Percentiles rank a stretch among this genome's conserved stretches.
These are phyloP conservation scores for Epinephelus malabaricus DNA, from an alignment of 2,797 vertebrate species.

Conservation along the genomic window DNA sequence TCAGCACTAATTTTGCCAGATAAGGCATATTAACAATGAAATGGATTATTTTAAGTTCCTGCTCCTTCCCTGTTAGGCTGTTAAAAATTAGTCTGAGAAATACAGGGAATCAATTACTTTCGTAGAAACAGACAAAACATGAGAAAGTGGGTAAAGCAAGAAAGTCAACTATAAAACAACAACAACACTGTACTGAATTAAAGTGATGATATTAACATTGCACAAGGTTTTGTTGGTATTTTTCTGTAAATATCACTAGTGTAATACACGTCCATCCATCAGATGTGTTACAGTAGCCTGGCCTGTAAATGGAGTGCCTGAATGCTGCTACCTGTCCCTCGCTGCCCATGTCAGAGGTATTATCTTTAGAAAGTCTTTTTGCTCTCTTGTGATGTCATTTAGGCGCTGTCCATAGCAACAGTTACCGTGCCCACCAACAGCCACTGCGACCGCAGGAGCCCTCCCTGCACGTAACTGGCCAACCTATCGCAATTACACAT, in stretches of 20 bases:
- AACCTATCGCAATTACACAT: slow-evolving; percentile 35
- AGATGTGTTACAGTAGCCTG: not conserved
- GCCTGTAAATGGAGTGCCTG: not conserved
- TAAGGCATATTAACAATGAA: not conserved
- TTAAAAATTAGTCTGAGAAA: too few species aligned
- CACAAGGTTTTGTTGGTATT: not conserved
- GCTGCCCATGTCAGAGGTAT: slow-evolving; percentile 45
- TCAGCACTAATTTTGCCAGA: not conserved
- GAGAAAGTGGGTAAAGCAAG: not conserved
- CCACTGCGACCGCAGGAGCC: slow-evolving; percentile 24
- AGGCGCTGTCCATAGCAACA: slow-evolving; percentile 73
- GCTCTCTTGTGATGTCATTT: slow-evolving; percentile 59
- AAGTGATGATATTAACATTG: not conserved
- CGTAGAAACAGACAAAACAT: not conserved
- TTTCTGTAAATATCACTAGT: not conserved
- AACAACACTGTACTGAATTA: not conserved
- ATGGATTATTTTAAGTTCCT: too few species aligned
- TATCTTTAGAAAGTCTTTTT: slow-evolving; percentile 65
- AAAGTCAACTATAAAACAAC: not conserved
- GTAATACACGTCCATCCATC: not conserved
- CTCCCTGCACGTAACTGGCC: slow-evolving; percentile 54
- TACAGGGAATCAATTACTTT: too few species aligned
- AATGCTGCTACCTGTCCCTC: not conserved
- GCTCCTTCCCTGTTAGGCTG: not conserved
- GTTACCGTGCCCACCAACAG: slow-evolving; percentile 58